These are phyloP conservation scores for Xiphophorus hellerii DNA, from an alignment of 2,113 vertebrate genomes.

Conservation along the genomic window DNA sequence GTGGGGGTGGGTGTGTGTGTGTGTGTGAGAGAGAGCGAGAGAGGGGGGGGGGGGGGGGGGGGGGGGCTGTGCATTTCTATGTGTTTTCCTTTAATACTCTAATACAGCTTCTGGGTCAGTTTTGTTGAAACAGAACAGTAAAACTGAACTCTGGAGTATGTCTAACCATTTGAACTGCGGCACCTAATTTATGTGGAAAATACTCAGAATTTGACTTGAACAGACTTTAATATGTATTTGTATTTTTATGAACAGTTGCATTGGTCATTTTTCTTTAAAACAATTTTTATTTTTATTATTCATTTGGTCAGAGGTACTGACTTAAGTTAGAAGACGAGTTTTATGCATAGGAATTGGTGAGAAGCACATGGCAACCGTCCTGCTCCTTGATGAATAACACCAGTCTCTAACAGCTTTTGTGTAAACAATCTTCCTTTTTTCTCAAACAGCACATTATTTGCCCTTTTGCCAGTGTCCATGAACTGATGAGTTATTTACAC, in stretches of 20 bases:
- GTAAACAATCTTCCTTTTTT: constrained; percentile 39
- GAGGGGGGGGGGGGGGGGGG: fast-evolving
- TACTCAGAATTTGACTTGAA: not conserved
- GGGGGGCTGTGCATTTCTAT: too few species aligned
- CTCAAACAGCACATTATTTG: constrained; percentile 31
- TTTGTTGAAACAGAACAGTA: too few species aligned
- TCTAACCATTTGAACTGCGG: not conserved
- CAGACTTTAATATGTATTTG: not conserved
- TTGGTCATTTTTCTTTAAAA: not conserved
- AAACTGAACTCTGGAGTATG: too few species aligned
- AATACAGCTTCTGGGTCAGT: too few species aligned
- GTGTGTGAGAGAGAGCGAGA: too few species aligned
- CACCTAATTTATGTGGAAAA: not conserved
- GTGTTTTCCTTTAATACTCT: too few species aligned
- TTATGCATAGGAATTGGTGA: not conserved
- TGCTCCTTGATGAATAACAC: constrained; percentile 11
- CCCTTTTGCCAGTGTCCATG: constrained; percentile 21
- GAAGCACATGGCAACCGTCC: not conserved
- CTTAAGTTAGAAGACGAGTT: not conserved
- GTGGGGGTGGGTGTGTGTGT: too few species aligned
- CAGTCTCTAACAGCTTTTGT: constrained; percentile 19
- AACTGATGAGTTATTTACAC: constrained; percentile 48
- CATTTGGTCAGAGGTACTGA: not conserved
- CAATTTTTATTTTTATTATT: not conserved
- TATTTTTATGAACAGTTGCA: not conserved